Percentiles rank a stretch among this genome's conserved stretches.
These are phyloP conservation scores for Bombus fervidus DNA, from an alignment of 1,140 invertebrate species.

Conservation along the genomic window DNA sequence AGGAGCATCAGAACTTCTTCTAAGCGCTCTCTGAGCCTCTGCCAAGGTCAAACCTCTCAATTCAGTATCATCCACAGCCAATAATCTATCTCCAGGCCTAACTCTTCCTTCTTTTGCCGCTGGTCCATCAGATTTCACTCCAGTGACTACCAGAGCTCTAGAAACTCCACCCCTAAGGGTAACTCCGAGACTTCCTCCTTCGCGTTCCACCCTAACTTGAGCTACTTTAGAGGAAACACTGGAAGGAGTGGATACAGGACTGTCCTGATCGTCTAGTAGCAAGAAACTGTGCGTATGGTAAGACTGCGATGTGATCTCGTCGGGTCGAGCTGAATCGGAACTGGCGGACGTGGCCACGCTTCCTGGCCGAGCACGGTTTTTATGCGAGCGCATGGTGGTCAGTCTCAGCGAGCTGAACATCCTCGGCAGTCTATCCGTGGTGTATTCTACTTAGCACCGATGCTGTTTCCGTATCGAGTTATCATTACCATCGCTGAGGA, in stretches of 20 bases:
- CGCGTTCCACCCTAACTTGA: slow-evolving; percentile 90
- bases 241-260: slow-evolving; percentile 85
- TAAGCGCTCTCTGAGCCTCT: slow-evolving; percentile 89
- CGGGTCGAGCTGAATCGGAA: slow-evolving; percentile 69
- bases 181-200: slow-evolving; percentile 93
- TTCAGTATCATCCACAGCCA: slow-evolving; percentile 92
- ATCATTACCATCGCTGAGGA: neutral
- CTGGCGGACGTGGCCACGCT: slow-evolving; percentile 80
- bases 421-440: slow-evolving; percentile 40
- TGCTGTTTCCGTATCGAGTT: neutral
- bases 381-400: slow-evolving; percentile 79
- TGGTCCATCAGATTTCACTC: slow-evolving; percentile 93
- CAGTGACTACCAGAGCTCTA: slow-evolving; percentile 92
- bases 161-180: slow-evolving; percentile 92
- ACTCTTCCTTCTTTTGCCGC: slow-evolving; percentile 93
- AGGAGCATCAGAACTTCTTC: slow-evolving; percentile 83
- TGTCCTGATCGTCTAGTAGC: slow-evolving; percentile 73
- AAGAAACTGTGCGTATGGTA: slow-evolving; percentile 69
- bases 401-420: slow-evolving; percentile 81
- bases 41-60: slow-evolving; percentile 83
- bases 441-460: neutral
- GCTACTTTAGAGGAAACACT: slow-evolving; percentile 89
- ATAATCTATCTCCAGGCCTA: slow-evolving; percentile 93
- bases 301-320: slow-evolving; percentile 61
- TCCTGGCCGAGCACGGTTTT: slow-evolving; percentile 78